A percentile compares a stretch with the other conserved stretches of the same genome.
Conservation (phyloP, 2,113 vertebrate genomes). For the Herpetotheres cachinnans region DNA sequence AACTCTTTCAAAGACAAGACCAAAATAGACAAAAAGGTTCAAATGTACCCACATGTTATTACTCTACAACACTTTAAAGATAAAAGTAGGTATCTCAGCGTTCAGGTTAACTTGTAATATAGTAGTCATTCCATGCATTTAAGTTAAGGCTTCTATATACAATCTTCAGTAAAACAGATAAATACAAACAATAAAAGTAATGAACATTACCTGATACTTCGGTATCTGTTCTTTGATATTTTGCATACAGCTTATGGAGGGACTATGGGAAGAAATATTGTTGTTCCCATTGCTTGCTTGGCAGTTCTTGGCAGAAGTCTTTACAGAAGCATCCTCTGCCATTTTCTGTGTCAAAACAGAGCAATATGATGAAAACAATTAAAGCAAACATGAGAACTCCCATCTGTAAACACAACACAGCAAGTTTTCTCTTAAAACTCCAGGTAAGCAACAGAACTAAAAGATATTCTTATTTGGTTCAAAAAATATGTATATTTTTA, state of each 20-base stretch:
- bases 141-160: not conserved
- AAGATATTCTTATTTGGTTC: not conserved
- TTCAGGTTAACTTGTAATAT: not conserved
- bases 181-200: not conserved
- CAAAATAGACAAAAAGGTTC: not conserved
- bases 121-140: not conserved
- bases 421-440: not conserved
- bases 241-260: conserved; percentile 26
- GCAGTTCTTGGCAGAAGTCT: conserved; percentile 55
- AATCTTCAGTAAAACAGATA: not conserved
- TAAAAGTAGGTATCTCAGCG: not conserved
- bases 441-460: not conserved
- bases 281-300: conserved; percentile 55
- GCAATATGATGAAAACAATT: not conserved
- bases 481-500: not conserved
- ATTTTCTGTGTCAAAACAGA: conserved; percentile 63
- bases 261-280: conserved; percentile 27
- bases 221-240: conserved; percentile 70
- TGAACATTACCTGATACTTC: conserved; percentile 76
- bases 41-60: not conserved
- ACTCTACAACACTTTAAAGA: not conserved
- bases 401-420: not conserved
- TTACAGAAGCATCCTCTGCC: conserved; percentile 65
- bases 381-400: not conserved
- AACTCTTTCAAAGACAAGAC: not conserved